Base-by-base conservation (phyloP, 2,797 vertebrate genomes). In the Bovichtus diacanthus region DNA sequence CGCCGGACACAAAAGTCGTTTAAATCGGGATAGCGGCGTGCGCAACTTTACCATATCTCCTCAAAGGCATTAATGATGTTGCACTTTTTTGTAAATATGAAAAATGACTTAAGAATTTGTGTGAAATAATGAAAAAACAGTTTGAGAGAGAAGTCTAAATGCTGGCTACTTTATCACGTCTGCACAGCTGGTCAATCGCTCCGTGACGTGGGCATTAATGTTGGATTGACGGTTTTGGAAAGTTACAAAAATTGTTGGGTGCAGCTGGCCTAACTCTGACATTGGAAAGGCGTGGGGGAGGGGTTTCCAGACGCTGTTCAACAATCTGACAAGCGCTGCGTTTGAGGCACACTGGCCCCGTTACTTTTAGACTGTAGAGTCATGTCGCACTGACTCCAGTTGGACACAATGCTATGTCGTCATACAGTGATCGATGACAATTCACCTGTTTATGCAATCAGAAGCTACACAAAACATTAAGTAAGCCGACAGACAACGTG, bases 101-200 rank as follows among this genome's bases (percentile, higher is more conserved):
- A 63, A 54, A 53, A 11, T 34, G 62, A 60, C 11, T 63, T 29
- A 21, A 49, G 29, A 63, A 62, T 38, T 58, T 39, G 7, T 58
- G 34, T 21, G n/a, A 23, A 39, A 21, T n/a, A 53, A 8, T 34
- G 4, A 68, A 19, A 23, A 53, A 49, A 62, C 12, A 27, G 25
- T 15, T 23, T n/a, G 9, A 36, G 36, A 9, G 36, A 59, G 21
- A 70, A 19, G 39, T 39, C 67, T 8, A 15, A 19, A 9, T 31
- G 23, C 18, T 54, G 38, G 11, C 23, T 29, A 43, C 38, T 67
- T 25, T 5, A 25, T 64, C 29, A 65, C 3, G 38, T 66, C 34
- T 51, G 56, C 56, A 36, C 12, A 58, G 34, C 55, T 15, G 46
- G 31, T 36, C 63, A 38, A 16, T 34, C 4, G 10, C 10, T 15